Evolutionary conservation across 2,888 invertebrate genomes (phyloP), one percentile per base, ranked within the genome.

Genomic region (Lepeophtheirus nordmannii): DNA sequence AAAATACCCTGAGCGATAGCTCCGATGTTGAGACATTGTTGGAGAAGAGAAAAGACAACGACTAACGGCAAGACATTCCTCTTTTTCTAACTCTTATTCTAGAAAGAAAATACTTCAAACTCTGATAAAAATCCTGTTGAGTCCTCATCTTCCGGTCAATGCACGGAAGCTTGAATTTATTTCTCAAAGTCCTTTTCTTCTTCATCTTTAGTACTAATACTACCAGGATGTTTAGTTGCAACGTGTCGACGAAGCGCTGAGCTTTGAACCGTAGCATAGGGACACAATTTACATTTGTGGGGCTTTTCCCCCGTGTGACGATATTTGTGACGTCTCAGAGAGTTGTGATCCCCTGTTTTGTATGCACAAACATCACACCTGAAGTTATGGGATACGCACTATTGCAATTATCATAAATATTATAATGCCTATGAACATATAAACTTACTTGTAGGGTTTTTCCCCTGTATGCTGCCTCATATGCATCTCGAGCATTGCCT

Each of bases 221-320:
- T 30, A 30, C 30, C 30, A 0, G 87, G 87, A 75, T 90, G 90
- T 73, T 86, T 86, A 65, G 83, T 84, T 71, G 84, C 82, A 73
- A 89, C 79, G 73, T 90, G 89, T 22, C 82, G 79, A 74, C 88
- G 84, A 74, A 85, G 86, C 0, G 84, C 81, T 9, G 84, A 84
- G 67, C 87, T 86, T 74, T 88, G 87, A 70, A 90, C 89, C 71
- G 85, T 83, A 12, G 83, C 82, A 75, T 88, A 89, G 0, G 83
- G 79, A 72, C 90, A 90, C 72, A 83, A 82, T 59, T 83, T 82
- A 73, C 90, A 90, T 70, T 83, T 82, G 75, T 90, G 90, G 0
- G 82, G 82, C 71, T 82, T 83, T 62, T 83, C 81, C 17, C 86
- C 86, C 9, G 85, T 82, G 74, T 90, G 89, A 12, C 82, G 79